A percentile compares a stretch with the other conserved stretches of the same genome.
These are phyloP conservation scores for Apteryx owenii DNA, from an alignment of 2,113 vertebrate species.

Conservation along the genomic window DNA sequence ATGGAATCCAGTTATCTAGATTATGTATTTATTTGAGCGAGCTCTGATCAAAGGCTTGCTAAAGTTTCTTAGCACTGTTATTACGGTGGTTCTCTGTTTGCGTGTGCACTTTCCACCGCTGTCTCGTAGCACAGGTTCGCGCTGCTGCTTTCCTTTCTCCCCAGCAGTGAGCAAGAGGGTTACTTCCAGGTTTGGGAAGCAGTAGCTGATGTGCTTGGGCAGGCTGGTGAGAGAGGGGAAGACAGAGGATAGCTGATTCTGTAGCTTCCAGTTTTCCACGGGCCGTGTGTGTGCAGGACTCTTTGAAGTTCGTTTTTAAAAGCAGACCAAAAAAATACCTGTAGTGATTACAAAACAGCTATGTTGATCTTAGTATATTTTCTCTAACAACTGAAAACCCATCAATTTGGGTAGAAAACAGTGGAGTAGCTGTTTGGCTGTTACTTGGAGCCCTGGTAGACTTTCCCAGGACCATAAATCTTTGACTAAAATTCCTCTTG, in stretches of 20 bases:
- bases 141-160: not conserved
- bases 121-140: not conserved
- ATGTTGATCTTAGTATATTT: not conserved
- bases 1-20: not conserved
- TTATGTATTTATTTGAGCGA: not conserved
- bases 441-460: not conserved
- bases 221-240: not conserved
- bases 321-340: not conserved
- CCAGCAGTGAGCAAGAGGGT: not conserved
- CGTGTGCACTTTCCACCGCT: accelerated
- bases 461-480: not conserved
- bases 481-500: not conserved
- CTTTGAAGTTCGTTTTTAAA: not conserved
- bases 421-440: not conserved
- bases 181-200: not conserved
- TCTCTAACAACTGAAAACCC: not conserved
- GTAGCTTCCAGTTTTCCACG: not conserved
- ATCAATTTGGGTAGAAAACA: not conserved
- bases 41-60: not conserved
- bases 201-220: not conserved
- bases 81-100: not conserved
- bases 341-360: not conserved
- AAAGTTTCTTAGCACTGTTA: not conserved
- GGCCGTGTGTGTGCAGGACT: not conserved
- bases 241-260: not conserved